A percentile compares a stretch with the other conserved stretches of the same genome.
Conservation (phyloP, 2,888 invertebrate species). For the Lamproptera curius region DNA sequence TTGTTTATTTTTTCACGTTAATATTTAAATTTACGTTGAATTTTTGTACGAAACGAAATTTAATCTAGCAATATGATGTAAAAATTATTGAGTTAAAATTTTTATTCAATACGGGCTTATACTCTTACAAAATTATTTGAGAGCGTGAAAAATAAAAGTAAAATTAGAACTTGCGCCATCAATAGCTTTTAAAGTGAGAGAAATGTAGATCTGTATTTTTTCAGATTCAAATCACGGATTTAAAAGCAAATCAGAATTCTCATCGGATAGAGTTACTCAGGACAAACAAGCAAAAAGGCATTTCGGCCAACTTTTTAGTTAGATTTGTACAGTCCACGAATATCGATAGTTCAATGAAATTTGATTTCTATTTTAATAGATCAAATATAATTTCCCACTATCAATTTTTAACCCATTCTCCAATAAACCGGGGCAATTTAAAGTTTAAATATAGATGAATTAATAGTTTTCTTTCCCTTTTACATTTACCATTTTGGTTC, state of each 20-base stretch:
- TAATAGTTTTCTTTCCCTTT: too few species aligned
- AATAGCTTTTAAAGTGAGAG: conserved; percentile 18
- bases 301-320: conserved; percentile 58
- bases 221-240: conserved; percentile 34
- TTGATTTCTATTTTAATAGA: conserved; percentile 51
- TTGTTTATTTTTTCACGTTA: too few species aligned
- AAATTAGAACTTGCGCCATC: neutral
- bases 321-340: conserved; percentile 49
- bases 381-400: conserved; percentile 41
- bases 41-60: too few species aligned
- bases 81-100: too few species aligned
- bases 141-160: too few species aligned
- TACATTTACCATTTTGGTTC: too few species aligned
- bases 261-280: conserved; percentile 40
- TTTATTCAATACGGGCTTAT: too few species aligned
- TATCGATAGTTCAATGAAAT: conserved; percentile 58
- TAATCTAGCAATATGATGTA: too few species aligned
- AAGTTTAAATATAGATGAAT: neutral
- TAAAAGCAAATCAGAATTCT: conserved; percentile 45
- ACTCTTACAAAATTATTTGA: too few species aligned
- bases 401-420: conserved; percentile 39
- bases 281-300: conserved; percentile 51
- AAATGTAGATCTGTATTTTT: conserved; percentile 29
- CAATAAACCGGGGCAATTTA: neutral
- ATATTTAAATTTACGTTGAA: too few species aligned